Conservation (phyloP, 2,888 invertebrate genomes). For the Criorhina ranunculi region DNA sequence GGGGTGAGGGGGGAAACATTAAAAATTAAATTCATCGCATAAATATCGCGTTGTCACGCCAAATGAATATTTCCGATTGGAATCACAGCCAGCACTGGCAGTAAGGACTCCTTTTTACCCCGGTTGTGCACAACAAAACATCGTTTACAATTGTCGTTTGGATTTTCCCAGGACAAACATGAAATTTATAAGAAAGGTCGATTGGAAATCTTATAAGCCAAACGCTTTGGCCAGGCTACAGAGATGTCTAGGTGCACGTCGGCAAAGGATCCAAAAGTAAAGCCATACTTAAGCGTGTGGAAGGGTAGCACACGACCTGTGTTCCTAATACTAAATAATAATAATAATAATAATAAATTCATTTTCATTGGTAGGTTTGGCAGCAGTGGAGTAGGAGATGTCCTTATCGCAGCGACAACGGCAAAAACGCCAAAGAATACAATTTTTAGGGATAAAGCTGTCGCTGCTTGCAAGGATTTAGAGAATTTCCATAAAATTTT, state of each 20-base stretch:
- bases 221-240: constrained; percentile 51
- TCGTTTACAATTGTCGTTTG: constrained; percentile 22
- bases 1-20: constrained; percentile 21
- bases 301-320: constrained; percentile 1
- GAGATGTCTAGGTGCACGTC: constrained; percentile 45
- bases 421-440: constrained; percentile 31
- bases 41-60: constrained; percentile 66
- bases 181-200: constrained; percentile 66
- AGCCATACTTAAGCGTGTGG: constrained; percentile 20
- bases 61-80: constrained; percentile 64
- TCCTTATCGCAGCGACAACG: constrained; percentile 26
- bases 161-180: constrained; percentile 33
- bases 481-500: constrained; percentile 61
- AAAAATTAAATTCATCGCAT: constrained; percentile 64
- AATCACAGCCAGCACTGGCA: constrained; percentile 24
- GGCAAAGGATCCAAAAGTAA: constrained; percentile 56
- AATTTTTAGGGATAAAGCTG: constrained; percentile 64
- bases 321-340: constrained; percentile 36
- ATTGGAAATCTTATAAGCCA: constrained; percentile 54
- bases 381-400: constrained; percentile 20
- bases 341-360: constrained; percentile 50
- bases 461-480: constrained; percentile 59
- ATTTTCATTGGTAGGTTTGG: constrained; percentile 45
- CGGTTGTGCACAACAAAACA: constrained; percentile 1
- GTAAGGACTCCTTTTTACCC: neutral